These are phyloP conservation scores for Acronicta leporina DNA, from an alignment of 2,888 invertebrate genomes.

Conservation along the genomic window DNA sequence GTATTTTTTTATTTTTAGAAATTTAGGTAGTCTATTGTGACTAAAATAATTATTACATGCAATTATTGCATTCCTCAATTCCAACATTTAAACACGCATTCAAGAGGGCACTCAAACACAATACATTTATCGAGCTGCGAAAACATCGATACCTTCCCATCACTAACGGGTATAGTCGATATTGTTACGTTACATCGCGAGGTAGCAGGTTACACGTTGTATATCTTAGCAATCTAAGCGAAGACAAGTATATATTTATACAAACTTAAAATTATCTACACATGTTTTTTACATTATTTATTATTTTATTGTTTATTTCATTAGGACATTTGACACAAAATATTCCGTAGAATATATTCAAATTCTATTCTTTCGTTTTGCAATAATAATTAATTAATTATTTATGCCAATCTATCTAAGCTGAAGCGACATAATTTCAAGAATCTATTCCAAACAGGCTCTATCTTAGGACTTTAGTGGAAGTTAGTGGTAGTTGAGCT, in stretches of 20 bases:
- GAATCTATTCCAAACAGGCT: background rate
- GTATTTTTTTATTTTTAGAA: slow-evolving; percentile 41
- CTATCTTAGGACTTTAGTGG: slow-evolving; percentile 2
- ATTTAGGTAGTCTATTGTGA: slow-evolving; percentile 53
- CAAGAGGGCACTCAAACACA: slow-evolving; percentile 85
- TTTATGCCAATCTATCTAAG: no score
- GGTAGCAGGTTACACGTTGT: no score
- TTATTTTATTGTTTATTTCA: no score
- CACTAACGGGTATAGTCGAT: slow-evolving; percentile 22
- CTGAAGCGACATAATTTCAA: no score
- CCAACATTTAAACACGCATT: slow-evolving; percentile 83
- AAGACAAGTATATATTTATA: no score
- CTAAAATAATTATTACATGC: slow-evolving; percentile 72
- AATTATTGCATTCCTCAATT: slow-evolving; percentile 78
- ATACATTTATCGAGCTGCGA: slow-evolving; percentile 71
- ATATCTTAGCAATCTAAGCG: no score
- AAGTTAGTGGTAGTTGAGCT: background rate
- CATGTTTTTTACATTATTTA: no score
- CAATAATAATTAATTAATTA: no score
- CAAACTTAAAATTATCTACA: no score
- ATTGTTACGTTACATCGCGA: slow-evolving; percentile 7
- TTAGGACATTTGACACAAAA: no score
- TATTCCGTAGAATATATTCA: no score
- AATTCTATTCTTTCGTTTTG: no score
- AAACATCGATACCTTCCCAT: slow-evolving; percentile 62